Conservation (phyloP, 2,113 vertebrate genomes). For the Clarias macrocephalus region DNA sequence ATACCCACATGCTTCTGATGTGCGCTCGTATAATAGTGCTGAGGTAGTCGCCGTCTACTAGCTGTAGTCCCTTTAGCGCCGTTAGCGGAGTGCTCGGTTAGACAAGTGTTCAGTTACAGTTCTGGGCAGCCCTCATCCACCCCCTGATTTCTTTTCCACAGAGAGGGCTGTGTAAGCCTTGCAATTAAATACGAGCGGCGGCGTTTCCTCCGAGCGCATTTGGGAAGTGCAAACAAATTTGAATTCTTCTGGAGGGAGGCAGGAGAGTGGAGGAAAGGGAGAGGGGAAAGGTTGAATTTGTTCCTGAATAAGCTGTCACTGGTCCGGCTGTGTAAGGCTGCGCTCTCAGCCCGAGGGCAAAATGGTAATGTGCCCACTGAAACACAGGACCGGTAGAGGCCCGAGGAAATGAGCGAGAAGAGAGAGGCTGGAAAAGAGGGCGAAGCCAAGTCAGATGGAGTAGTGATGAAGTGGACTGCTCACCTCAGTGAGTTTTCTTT, state of each 20-base stretch:
- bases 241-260: constrained; percentile 39
- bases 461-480: constrained; percentile 82
- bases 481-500: constrained; percentile 72
- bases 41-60: constrained; percentile 21
- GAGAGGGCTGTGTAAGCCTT: constrained; percentile 37
- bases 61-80: constrained; percentile 27
- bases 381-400: constrained; percentile 27
- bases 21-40: constrained; percentile 8
- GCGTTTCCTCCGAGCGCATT: constrained; percentile 37
- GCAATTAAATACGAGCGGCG: constrained; percentile 37
- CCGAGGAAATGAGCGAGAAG: constrained; percentile 3
- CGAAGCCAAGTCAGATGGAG: constrained; percentile 75
- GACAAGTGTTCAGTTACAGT: constrained; percentile 30
- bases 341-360: constrained; percentile 14
- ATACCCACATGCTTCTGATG: constrained; percentile 3
- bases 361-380: constrained; percentile 43
- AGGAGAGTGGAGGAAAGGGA: neutral
- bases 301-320: constrained; percentile 41
- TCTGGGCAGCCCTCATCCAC: constrained; percentile 20
- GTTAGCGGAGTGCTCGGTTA: constrained; percentile 9
- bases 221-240: constrained; percentile 48
- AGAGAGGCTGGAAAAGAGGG: constrained; percentile 59
- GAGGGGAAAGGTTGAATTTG: constrained; percentile 38
- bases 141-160: constrained; percentile 40
- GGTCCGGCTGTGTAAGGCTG: constrained; percentile 26